Evolutionary conservation across 2,888 invertebrate genomes (phyloP).

Genomic region (Trachelus stipa): DNA sequence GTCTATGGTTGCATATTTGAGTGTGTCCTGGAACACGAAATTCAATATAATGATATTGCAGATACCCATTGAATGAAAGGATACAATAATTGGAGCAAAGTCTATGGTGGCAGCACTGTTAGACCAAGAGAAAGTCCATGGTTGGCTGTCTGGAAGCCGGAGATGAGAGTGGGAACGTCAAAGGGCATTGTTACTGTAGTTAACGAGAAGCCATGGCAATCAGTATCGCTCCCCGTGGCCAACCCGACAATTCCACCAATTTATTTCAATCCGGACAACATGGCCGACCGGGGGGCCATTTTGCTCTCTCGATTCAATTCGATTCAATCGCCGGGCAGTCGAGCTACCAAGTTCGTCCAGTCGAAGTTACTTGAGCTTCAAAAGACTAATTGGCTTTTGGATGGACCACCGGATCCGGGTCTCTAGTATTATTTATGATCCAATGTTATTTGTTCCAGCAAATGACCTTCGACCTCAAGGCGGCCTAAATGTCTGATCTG

Average conservation of each 20-base stretch:
- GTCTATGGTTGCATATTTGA: background rate
- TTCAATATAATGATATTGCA: background rate
- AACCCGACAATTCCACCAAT: conserved; percentile 59
- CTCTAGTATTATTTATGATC: background rate
- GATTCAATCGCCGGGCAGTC: conserved; percentile 30
- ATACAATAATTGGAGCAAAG: background rate
- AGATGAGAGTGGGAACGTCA: conserved; percentile 41
- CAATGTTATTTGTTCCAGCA: background rate
- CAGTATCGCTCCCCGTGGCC: conserved; percentile 48
- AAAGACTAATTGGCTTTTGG: conserved; percentile 5
- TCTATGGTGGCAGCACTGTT: background rate
- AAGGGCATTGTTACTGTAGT: conserved; percentile 53
- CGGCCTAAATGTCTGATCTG: background rate
- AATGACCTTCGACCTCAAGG: background rate
- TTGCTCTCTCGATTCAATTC: conserved; percentile 47
- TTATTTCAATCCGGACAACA: conserved; percentile 61
- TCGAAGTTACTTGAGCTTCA: background rate
- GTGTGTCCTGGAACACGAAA: background rate
- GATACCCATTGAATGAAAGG: background rate
- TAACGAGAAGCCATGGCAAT: conserved; percentile 58
- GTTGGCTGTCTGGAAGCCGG: conserved; percentile 12
- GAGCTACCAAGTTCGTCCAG: background rate
- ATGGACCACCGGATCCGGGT: background rate
- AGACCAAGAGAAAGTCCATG: background rate
- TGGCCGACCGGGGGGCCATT: conserved; percentile 56